Evolutionary conservation across 2,888 invertebrate species (phyloP).

Genomic region (Epiperipatus broadwayi): DNA sequence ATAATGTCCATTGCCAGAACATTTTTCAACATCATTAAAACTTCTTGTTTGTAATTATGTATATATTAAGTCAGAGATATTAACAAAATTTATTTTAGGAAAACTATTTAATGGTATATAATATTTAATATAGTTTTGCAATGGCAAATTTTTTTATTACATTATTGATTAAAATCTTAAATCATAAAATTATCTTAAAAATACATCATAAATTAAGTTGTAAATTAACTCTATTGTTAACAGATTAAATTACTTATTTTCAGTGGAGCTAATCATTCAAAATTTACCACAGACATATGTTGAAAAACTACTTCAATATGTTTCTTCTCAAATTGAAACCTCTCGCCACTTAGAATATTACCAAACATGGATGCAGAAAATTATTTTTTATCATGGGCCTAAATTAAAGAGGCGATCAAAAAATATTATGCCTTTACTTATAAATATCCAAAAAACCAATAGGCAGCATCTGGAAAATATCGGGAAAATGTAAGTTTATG

Average conservation of each 20-base stretch:
- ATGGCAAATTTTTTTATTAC: too few species aligned
- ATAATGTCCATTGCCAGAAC: too few species aligned
- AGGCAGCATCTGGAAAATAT: constrained; percentile 57
- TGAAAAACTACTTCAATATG: constrained; percentile 47
- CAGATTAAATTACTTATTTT: constrained; percentile 26
- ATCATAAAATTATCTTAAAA: too few species aligned
- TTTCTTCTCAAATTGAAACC: constrained; percentile 50
- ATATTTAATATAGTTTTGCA: too few species aligned
- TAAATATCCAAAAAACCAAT: constrained; percentile 57
- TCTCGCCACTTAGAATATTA: constrained; percentile 75
- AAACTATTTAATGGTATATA: too few species aligned
- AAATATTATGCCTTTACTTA: constrained; percentile 41
- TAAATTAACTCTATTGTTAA: constrained; percentile 16
- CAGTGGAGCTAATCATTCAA: constrained; percentile 54
- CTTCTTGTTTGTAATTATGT: too few species aligned
- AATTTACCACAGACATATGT: constrained; percentile 52
- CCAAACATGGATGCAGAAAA: constrained; percentile 50
- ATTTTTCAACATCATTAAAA: too few species aligned
- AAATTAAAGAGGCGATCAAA: constrained; percentile 33
- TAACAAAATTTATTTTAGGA: too few species aligned
- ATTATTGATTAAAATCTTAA: too few species aligned
- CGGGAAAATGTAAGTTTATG: constrained; percentile 46
- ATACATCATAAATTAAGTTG: constrained; percentile 10
- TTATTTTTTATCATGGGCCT: constrained; percentile 44
- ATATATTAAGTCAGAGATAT: too few species aligned